Evolutionary conservation across 2,888 invertebrate genomes (phyloP), one percentile per base, ranked within the genome.

Genomic region (Drosophila paracracens): DNA sequence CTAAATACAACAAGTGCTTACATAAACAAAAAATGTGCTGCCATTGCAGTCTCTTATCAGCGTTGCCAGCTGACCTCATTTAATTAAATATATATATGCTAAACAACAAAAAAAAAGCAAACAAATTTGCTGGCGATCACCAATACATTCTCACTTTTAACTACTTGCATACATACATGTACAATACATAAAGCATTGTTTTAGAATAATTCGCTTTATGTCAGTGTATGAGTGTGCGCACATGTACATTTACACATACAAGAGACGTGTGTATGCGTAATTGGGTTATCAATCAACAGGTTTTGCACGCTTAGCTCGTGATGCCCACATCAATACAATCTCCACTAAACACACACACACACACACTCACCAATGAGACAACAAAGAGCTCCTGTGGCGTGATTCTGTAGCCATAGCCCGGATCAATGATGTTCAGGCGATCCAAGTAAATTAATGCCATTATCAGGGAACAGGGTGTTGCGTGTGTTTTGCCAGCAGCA

Each of bases 391-490:
- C 98, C 36, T 97, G 96, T 35, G 99, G 98, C 36, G 97, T 96
- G 58, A 98, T 96, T 88, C 95, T 94, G 83, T 96, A 95, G 74
- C 99, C 94, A 93, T 98, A 99, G 81, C 96, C 96, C 0, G 97
- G 96, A 94, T 98, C 97, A 86, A 95, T 94, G 73, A 94, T 94
- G 92, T 97, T 96, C 63, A 99, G 95, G 79, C 99, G 95, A 94
- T 99, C 98, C 86, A 99, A 94, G 94, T 99, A 99, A 52, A 99
- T 95, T 91, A 99, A 94, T 35, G 99, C 98, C 89, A 99, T 95
- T 83, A 99, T 97, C 63, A 99, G 95, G 18, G 98, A 97, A 92
- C 98, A 98, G 0, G 99, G 98, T 4, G 91, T 91, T 8, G 98
- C 97, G 88, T 96, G 95, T 76, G 97, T 95, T 90, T 95, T 94